phyloP scores from a whole-genome alignment of 2,888 invertebrate genomes.

The Blastobasis lacticolella region DNA sequence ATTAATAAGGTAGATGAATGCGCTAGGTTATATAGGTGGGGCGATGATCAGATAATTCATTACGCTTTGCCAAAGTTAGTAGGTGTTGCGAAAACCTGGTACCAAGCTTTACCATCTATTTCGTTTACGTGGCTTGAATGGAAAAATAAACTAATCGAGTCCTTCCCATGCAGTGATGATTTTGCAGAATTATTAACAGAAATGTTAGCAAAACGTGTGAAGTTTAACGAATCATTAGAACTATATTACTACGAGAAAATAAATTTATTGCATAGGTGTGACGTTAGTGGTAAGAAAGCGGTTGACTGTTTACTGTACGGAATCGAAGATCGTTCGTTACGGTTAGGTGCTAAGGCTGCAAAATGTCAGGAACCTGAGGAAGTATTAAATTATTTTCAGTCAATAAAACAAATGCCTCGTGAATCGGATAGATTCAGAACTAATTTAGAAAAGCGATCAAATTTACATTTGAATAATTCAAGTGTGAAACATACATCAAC shows the following conservation, averaged over 20 bases:
- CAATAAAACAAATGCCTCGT: constrained; percentile 5
- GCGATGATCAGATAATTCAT: constrained; percentile 9
- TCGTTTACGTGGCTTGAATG: constrained; percentile 11
- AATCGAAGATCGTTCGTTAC: constrained; percentile 7
- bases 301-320: constrained; percentile 10
- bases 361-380: constrained; percentile 8
- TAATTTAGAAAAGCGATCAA: not conserved
- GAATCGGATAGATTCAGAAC: not conserved
- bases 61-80: constrained; percentile 10
- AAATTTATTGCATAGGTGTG: constrained; percentile 11
- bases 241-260: constrained; percentile 9
- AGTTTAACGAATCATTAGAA: constrained; percentile 9
- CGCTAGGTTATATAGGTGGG: constrained; percentile 8
- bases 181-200: constrained; percentile 12
- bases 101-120: constrained; percentile 9
- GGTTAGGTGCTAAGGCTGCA: constrained; percentile 10
- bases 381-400: constrained; percentile 7
- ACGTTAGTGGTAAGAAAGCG: constrained; percentile 8
- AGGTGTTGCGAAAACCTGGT: constrained; percentile 11
- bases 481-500: not conserved
- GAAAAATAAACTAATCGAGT: constrained; percentile 10
- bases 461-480: not conserved
- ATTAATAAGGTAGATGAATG: constrained; percentile 7
- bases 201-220: constrained; percentile 9
- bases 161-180: constrained; percentile 13